phyloP scores from a whole-genome alignment of 2,797 vertebrate species.

The Acrossocheilus fasciatus region DNA sequence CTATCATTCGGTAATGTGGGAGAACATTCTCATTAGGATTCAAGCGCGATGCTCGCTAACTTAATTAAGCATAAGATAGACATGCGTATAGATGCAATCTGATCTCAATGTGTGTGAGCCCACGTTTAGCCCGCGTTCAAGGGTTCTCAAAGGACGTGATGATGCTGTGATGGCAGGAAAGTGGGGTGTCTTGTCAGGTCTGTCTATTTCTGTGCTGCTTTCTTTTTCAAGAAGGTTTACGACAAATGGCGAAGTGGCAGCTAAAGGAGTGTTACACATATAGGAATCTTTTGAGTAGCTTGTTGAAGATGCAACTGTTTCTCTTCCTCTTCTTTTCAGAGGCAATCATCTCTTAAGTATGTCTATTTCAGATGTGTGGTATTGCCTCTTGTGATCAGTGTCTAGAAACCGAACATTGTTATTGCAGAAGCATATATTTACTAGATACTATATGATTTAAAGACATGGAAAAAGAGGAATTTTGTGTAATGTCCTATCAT shows the following conservation, averaged over 20 bases:
- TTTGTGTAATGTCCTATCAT: neutral
- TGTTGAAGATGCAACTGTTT: constrained; percentile 7
- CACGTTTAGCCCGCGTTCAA: constrained; percentile 40
- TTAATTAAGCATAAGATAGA: constrained; percentile 65
- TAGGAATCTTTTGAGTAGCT: constrained; percentile 8
- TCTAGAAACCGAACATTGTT: neutral
- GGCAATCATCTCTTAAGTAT: neutral
- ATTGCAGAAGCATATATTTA: neutral
- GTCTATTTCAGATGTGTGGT: neutral
- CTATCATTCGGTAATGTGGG: constrained; percentile 26
- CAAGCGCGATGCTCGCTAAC: constrained; percentile 51
- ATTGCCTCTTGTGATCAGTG: neutral
- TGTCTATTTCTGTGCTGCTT: neutral
- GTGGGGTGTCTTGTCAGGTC: neutral
- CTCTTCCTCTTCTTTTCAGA: neutral
- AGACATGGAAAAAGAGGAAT: neutral
- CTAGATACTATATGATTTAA: constrained; percentile 7
- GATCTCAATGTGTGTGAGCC: constrained; percentile 50
- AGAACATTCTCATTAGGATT: constrained; percentile 54
- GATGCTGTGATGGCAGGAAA: constrained; percentile 25
- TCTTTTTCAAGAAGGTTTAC: neutral
- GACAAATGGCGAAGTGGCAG: neutral
- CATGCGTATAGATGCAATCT: constrained; percentile 47
- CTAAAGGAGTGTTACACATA: neutral
- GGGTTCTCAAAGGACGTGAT: constrained; percentile 41